A percentile compares a stretch with the other conserved stretches of the same genome.
phyloP scores from a whole-genome alignment of 2,113 vertebrate genomes.

The Hippocampus abdominalis region DNA sequence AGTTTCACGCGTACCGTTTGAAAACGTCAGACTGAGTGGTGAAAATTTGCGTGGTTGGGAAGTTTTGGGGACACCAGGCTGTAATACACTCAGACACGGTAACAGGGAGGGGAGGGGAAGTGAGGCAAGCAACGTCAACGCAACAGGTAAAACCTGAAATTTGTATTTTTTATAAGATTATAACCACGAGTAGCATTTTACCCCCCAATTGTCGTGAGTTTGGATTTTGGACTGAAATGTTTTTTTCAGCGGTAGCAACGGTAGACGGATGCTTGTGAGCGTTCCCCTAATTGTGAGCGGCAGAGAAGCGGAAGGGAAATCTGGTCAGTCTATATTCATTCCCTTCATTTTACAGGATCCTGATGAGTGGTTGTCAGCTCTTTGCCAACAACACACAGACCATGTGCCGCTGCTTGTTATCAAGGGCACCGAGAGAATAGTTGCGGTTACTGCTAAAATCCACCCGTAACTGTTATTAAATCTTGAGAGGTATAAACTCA shows the following conservation, averaged over 20 bases:
- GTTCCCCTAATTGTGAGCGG: slow-evolving; percentile 54
- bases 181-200: neutral
- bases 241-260: slow-evolving; percentile 18
- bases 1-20: too few relatives aligned
- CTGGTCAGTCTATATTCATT: slow-evolving; percentile 49
- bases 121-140: neutral
- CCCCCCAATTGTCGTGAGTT: neutral
- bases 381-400: slow-evolving; percentile 39
- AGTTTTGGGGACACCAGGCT: neutral
- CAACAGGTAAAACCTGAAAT: neutral
- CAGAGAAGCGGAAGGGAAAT: slow-evolving; percentile 48
- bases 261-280: slow-evolving; percentile 27
- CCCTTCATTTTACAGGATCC: slow-evolving; percentile 53
- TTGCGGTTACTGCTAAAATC: slow-evolving; percentile 41
- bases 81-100: neutral
- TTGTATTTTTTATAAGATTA: neutral
- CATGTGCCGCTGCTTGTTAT: slow-evolving; percentile 44
- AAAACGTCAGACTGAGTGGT: too few relatives aligned
- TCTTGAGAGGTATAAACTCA: slow-evolving; percentile 6
- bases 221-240: neutral
- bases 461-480: slow-evolving; percentile 33
- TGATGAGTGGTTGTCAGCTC: slow-evolving; percentile 53
- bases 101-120: neutral
- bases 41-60: neutral
- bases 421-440: slow-evolving; percentile 37